Evolutionary conservation across 2,797 vertebrate species (phyloP), one percentile per base, ranked within the genome.

Genomic region (Iguana delicatissima): DNA sequence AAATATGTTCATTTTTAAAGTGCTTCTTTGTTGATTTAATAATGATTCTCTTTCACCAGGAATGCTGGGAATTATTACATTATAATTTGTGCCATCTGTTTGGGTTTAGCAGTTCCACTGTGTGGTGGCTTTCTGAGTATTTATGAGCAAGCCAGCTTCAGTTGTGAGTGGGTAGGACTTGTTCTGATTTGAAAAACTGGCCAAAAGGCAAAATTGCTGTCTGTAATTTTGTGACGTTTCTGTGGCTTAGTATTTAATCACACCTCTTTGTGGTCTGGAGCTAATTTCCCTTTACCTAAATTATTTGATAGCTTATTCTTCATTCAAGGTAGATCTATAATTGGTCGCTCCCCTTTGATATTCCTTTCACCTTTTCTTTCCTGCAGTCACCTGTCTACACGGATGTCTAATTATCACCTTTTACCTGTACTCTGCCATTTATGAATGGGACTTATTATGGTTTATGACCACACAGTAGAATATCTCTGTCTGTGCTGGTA

Each of bases 181-280:
- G 92, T 91, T 59, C 77, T 6, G 89, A 89, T 69, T 59, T 91
- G 93, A 89, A 81, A 91, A 72, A 89, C 50, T 93, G 91, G 82
- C 91, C 91, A 92, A 92, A 84, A 90, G 80, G 57, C 80, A 0
- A 0, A 0, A 3, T 0, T 4, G 67, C 26, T 84, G 82, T 29
- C 20, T 26, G 0, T 18, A 85, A 73, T 16, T 93, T 73, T 1
- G 0, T 81, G 84, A 76, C 79, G 76, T 59, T 88, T 10, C 6
- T 5, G 29, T 10, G 64, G 26, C 6, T 55, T 57, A 24, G 72
- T 32, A 89, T 35, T 24, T 67, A 84, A 4, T 92, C 26, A 32
- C 82, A 77, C 10, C 24, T 74, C 1, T 85, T 62, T 69, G 59
- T 50, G n/a, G 29, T 35, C n/a, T 77, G 22, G 73, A 86, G 38